Percentiles rank a stretch among this genome's conserved stretches.
These are phyloP conservation scores for Epinotia brunnichana DNA, from an alignment of 2,888 invertebrate species.

Conservation along the genomic window DNA sequence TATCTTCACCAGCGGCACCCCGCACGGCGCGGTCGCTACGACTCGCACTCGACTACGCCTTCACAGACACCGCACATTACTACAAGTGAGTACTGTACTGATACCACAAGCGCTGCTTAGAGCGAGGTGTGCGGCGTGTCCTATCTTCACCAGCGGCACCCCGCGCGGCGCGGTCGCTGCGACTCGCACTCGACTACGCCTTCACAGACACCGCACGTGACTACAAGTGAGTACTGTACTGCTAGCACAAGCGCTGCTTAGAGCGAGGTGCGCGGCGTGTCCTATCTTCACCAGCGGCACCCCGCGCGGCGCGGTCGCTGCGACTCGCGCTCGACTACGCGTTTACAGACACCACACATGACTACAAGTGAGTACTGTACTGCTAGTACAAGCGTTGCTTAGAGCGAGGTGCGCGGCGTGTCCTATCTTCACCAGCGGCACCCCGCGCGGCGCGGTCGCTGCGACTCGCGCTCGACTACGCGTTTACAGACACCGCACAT, in stretches of 20 bases:
- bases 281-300: conserved; percentile 72
- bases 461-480: too few species aligned
- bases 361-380: background rate
- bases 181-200: conserved; percentile 77
- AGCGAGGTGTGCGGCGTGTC: conserved; percentile 71
- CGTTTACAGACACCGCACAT: too few species aligned
- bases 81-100: too few species aligned
- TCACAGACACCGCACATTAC: too few species aligned
- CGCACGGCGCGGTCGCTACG: too few species aligned
- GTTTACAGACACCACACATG: conserved; percentile 57
- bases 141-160: conserved; percentile 74
- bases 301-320: conserved; percentile 71
- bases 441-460: too few species aligned
- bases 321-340: conserved; percentile 78
- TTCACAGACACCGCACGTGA: conserved; percentile 57
- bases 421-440: background rate
- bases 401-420: background rate
- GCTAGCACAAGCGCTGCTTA: too few species aligned
- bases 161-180: conserved; percentile 70
- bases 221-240: background rate
- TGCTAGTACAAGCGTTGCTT: background rate
- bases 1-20: background rate
- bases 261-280: conserved; percentile 72
- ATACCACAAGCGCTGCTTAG: too few species aligned
- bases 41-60: too few species aligned